Conservation (phyloP, 2,797 vertebrate species). For the Cryptoprocta ferox region DNA sequence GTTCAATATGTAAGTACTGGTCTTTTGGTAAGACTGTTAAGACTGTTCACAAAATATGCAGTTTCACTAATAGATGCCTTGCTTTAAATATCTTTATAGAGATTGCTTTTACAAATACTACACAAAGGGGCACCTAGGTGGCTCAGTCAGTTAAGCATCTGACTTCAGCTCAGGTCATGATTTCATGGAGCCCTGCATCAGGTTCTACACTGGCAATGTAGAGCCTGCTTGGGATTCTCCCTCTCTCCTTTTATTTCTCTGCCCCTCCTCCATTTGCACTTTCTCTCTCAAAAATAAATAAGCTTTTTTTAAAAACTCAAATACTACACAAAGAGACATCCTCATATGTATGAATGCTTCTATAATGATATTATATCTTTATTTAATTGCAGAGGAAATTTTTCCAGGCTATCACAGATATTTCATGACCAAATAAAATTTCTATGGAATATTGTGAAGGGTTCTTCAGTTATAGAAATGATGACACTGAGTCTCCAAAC, state of each 20-base stretch:
- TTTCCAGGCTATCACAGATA: neutral
- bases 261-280: too few species aligned
- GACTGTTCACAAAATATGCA: neutral
- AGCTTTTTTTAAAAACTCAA: too few species aligned
- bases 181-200: too few species aligned
- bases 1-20: neutral
- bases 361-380: neutral
- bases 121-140: neutral
- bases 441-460: neutral
- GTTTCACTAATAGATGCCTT: neutral
- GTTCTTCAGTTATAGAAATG: neutral
- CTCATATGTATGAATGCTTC: neutral
- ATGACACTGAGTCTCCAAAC: neutral
- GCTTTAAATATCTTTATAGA: constrained; percentile 2
- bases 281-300: too few species aligned
- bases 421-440: constrained; percentile 32
- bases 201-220: too few species aligned
- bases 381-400: constrained; percentile 14
- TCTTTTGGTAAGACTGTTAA: neutral
- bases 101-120: neutral
- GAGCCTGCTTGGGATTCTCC: too few species aligned
- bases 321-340: neutral
- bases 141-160: too few species aligned
- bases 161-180: too few species aligned
- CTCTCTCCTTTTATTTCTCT: too few species aligned